Evolutionary conservation across 1,140 invertebrate species (phyloP), one percentile per base, ranked within the genome.

Genomic region (Teleopsis dalmanni): DNA sequence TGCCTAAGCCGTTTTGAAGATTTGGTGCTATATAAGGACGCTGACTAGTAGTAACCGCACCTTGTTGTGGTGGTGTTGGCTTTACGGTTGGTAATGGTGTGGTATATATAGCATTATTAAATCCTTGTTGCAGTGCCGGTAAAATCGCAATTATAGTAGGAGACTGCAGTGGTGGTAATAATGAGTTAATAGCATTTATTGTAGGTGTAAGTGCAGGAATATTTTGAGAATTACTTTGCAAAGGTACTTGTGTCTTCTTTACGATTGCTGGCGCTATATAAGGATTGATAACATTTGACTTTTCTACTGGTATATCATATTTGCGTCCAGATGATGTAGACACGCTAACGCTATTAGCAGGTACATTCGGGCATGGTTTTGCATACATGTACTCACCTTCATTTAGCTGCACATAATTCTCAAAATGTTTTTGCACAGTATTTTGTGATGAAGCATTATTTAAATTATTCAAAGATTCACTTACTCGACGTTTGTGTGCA

Each of bases 401-500:
- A 41, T 18, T 42, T n/a, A 55, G 53, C 27, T 67, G 58, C 13
- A 67, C 56, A 36, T 65, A 68, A 25, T 67, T 67, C 22, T 67
- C 64, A 47, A 57, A 67, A 53, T 57, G 62, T 40, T 68, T 60
- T 23, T 47, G 57, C 21, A 60, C 57, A 16, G 63, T 50, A 27
- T 65, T 58, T 55, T 63, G 56, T 13, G 65, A 59, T 11, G 62
- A 62, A n/a, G 60, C 58, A 47, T 67, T 68, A 48, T 68, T 68
- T 13, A 62, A 54, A 47, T 59, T 59, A 10, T 57, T 50, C 11
- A 63, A 51, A 6, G 57, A 62, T 23, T 65, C 65, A 19, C 52
- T 54, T 7, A 40, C 33, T 25, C 23, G 8, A 10, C 21, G n/a
- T 29, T 42, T 49, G 21, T 35, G 22, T 5, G 43, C 1, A 16